A percentile compares a stretch with the other conserved stretches of the same genome.
phyloP scores from a whole-genome alignment of 2,113 vertebrate genomes.

The Plotosus lineatus region DNA sequence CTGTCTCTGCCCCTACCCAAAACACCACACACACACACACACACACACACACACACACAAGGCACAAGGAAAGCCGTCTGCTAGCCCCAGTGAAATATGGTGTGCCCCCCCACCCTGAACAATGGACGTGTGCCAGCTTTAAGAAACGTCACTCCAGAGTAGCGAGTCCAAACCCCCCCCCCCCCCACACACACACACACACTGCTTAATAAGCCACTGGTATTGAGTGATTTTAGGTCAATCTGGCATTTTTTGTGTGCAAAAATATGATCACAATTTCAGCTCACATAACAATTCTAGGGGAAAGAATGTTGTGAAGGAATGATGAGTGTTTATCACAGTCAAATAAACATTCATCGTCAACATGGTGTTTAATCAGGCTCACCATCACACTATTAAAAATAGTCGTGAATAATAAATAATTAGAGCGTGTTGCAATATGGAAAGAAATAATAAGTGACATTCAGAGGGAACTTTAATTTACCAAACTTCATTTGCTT shows the following conservation, averaged over 20 bases:
- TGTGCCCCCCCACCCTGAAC: constrained; percentile 46
- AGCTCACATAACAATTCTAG: neutral
- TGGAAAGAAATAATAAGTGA: no score
- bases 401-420: no score
- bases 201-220: neutral
- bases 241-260: neutral
- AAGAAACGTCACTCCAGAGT: constrained; percentile 48
- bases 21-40: constrained; percentile 28
- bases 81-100: constrained; percentile 51
- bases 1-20: constrained; percentile 34
- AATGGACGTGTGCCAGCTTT: constrained; percentile 56
- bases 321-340: no score
- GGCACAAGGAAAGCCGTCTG: constrained; percentile 55
- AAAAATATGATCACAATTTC: neutral
- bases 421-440: no score
- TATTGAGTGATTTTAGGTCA: neutral
- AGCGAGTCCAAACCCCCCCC: constrained; percentile 37
- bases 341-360: no score
- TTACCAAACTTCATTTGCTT: no score
- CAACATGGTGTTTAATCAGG: no score
- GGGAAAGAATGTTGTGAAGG: no score
- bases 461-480: no score
- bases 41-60: constrained; percentile 27
- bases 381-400: no score
- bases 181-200: neutral